Evolutionary conservation across 2,797 vertebrate species (phyloP).

Genomic region (Poecile montanus): DNA sequence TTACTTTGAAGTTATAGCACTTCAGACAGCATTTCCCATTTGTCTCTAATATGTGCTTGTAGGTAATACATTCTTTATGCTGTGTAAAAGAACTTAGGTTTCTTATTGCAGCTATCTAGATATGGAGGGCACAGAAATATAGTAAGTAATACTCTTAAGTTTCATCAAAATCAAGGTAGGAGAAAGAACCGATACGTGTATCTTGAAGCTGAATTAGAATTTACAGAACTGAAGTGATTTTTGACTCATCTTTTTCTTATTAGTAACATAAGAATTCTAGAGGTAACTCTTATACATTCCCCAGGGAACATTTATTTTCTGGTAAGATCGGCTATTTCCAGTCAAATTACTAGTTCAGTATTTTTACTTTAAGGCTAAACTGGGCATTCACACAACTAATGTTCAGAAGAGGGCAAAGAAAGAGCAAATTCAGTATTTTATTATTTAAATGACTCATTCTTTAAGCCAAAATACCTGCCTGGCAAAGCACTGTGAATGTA

Average conservation of each 20-base stretch:
- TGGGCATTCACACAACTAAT: neutral
- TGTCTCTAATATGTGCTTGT: neutral
- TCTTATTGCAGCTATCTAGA: neutral
- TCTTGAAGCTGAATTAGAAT: neutral
- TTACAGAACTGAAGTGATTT: neutral
- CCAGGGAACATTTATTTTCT: neutral
- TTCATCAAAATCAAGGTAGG: neutral
- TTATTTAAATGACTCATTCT: neutral
- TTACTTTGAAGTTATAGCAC: neutral
- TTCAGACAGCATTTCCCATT: neutral
- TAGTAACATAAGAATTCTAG: neutral
- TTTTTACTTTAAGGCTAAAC: constrained; percentile 1
- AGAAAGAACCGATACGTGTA: neutral
- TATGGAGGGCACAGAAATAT: neutral
- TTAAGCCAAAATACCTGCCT: neutral
- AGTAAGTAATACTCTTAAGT: neutral
- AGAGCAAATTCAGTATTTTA: neutral
- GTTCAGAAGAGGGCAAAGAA: neutral
- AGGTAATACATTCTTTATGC: neutral
- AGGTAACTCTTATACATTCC: neutral
- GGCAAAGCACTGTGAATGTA: neutral
- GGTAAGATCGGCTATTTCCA: neutral
- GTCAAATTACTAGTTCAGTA: neutral
- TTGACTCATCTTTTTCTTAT: neutral
- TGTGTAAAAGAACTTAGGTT: neutral